These are phyloP conservation scores for Ferdinandea cuprea DNA, from an alignment of 2,888 invertebrate species.

Conservation along the genomic window DNA sequence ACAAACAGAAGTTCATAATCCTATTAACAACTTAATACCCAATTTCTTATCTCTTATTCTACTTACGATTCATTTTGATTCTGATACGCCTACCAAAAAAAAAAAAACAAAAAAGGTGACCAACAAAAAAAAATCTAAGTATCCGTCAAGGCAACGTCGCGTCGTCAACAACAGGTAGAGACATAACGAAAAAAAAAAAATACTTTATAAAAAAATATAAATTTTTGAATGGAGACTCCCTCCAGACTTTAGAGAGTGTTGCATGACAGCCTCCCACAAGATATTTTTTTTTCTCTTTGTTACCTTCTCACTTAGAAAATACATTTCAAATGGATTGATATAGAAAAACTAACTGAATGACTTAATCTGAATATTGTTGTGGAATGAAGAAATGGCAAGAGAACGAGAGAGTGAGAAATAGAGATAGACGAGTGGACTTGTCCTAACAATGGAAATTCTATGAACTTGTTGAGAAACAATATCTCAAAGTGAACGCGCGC, in stretches of 20 bases:
- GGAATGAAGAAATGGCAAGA: not conserved
- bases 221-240: not conserved
- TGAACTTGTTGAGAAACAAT: slow-evolving; percentile 32
- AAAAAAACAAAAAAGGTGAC: not conserved
- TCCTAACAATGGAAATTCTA: slow-evolving; percentile 1
- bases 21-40: slow-evolving; percentile 60
- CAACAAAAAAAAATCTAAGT: slow-evolving; percentile 3
- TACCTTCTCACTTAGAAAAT: not conserved
- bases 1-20: slow-evolving; percentile 57
- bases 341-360: slow-evolving; percentile 22
- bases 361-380: slow-evolving; percentile 18
- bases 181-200: not conserved
- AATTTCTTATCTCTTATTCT: slow-evolving; percentile 48
- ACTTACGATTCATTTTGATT: slow-evolving; percentile 15
- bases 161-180: slow-evolving; percentile 19
- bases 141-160: slow-evolving; percentile 22
- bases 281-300: not conserved
- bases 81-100: slow-evolving; percentile 25
- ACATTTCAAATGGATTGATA: not conserved
- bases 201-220: too few relatives aligned
- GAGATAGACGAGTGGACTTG: too few relatives aligned
- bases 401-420: not conserved
- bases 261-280: slow-evolving; percentile 26
- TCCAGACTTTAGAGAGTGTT: not conserved
- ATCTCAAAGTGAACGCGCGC: slow-evolving; percentile 1